A percentile compares a stretch with the other conserved stretches of the same genome.
Evolutionary conservation across 1,140 invertebrate species (phyloP).

Genomic region (Brachionus plicatilis): DNA sequence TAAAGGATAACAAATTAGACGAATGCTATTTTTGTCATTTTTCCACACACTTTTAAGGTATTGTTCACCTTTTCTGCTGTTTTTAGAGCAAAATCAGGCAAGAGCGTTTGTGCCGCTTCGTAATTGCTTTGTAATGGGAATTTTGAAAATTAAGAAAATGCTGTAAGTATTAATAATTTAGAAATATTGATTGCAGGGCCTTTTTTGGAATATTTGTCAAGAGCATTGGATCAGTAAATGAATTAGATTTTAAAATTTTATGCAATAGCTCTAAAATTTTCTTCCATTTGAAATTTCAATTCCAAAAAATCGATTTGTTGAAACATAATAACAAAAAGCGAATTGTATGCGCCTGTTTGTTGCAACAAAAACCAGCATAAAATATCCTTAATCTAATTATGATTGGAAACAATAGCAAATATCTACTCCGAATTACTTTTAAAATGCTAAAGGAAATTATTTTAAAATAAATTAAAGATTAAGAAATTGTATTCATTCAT

Average conservation of each 20-base stretch:
- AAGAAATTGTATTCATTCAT: not conserved
- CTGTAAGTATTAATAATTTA: not conserved
- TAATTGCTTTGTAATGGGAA: not conserved
- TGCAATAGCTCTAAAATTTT: not conserved
- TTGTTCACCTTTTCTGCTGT: too few species aligned
- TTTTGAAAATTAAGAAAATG: not conserved
- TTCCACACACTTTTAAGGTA: too few species aligned
- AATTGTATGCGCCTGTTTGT: not conserved
- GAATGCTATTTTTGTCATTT: too few species aligned
- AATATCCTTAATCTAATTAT: not conserved
- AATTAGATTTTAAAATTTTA: not conserved
- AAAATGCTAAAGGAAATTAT: not conserved
- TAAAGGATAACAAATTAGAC: too few species aligned
- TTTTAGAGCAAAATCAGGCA: too few species aligned
- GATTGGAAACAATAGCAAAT: not conserved
- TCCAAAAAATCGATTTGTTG: not conserved
- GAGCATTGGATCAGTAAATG: not conserved
- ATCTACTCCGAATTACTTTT: not conserved
- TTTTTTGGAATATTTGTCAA: not conserved
- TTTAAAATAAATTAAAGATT: not conserved
- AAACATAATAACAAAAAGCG: not conserved
- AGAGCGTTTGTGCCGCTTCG: too few species aligned
- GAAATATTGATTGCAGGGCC: not conserved
- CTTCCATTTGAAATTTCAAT: not conserved
- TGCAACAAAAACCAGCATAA: not conserved